Evolutionary conservation across 1,140 invertebrate genomes (phyloP).

Genomic region (Dysdera silvatica): DNA sequence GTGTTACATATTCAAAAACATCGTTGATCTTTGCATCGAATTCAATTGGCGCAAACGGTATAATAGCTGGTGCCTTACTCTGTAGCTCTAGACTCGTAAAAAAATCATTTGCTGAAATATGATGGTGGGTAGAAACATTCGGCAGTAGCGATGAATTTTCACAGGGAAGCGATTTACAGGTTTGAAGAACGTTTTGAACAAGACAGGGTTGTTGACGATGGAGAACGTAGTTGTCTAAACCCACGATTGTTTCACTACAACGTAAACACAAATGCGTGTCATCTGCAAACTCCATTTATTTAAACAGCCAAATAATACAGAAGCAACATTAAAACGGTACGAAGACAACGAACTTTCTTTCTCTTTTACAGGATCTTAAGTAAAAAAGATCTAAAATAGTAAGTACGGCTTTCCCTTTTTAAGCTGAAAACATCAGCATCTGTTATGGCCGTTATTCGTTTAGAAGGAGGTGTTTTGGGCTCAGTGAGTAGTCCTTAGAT

Average conservation of each 20-base stretch:
- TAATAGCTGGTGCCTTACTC: constrained; percentile 54
- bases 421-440: no score
- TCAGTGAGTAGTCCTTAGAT: no score
- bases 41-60: constrained; percentile 8
- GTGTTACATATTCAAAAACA: constrained; percentile 39
- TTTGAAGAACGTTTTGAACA: constrained; percentile 27
- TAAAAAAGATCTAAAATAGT: no score
- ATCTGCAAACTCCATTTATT: constrained; percentile 53
- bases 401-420: no score
- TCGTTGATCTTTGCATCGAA: constrained; percentile 13
- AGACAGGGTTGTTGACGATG: constrained; percentile 62
- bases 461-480: no score
- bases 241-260: constrained; percentile 68
- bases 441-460: no score
- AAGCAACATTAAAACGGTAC: no score
- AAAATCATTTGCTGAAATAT: constrained; percentile 40
- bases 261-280: constrained; percentile 77
- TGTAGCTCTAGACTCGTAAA: constrained; percentile 75
- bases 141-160: constrained; percentile 44
- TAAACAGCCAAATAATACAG: no score
- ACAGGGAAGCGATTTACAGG: constrained; percentile 36
- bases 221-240: constrained; percentile 69
- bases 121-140: constrained; percentile 11
- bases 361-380: no score
- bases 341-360: no score